Base-by-base conservation (phyloP, 2,797 vertebrate species). In the Myoxocephalus aenaeus region DNA sequence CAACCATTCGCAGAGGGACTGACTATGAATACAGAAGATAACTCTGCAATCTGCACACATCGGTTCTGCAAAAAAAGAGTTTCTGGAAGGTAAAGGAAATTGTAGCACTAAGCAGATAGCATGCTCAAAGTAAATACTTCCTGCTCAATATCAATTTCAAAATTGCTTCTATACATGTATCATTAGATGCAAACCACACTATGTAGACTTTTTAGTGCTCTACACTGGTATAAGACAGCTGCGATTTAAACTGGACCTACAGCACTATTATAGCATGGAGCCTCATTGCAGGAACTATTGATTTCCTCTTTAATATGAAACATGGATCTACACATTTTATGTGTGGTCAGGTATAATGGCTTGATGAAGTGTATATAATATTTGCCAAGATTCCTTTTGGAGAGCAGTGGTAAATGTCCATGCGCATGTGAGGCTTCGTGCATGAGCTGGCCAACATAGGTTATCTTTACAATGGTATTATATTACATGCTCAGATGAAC, bases 401-500 rank as follows among this genome's bases (percentile, higher is more conserved):
- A 84, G 63, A 73, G 72, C 80, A 46, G 51, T 78, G 86, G 79
- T 91, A 87, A 93, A 91, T 86, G 85, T 82, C 78, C 57, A 67
- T 72, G 75, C 67, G 48, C 70, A 77, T 80, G 77, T 84, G 86
- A 64, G 66, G 50, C 46, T 73, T 57, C 58, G 42, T 34, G 48
- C 48, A 56, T 75, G 69, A 81, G 79, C 77, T 58, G 64, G 81
- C 65, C 81, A 86, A 80, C 70, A 61, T 71, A 64, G 71, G 63
- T 73, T 80, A 89, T 91, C 80, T 85, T 82, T 84, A 86, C 77
- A 85, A 75, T 78, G 27, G 76, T 79, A 82, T 93, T 92, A 90
- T 88, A 90, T 87, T 84, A 84, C 83, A 89, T 87, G 90, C 89
- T 91, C 80, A 86, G 83, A 75, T 92, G 86, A 86, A 84, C 57